Evolutionary conservation across 2,888 invertebrate genomes (phyloP).

Genomic region (Harpalus rubripes): DNA sequence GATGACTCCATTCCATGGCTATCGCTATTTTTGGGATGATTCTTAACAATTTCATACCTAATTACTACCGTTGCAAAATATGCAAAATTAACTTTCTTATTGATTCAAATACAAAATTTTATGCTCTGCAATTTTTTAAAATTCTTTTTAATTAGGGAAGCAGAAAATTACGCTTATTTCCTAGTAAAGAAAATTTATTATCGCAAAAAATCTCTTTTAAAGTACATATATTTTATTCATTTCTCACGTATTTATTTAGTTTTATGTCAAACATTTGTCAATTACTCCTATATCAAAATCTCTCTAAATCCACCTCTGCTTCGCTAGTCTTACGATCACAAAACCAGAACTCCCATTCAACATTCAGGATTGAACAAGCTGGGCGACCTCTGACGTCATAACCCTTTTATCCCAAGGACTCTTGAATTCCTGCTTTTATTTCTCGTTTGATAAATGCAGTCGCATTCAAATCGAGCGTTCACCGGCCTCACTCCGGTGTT

Average conservation of each 20-base stretch:
- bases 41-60: too few relatives aligned
- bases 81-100: too few relatives aligned
- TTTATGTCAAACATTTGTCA: background rate
- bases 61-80: too few relatives aligned
- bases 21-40: too few relatives aligned
- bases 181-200: too few relatives aligned
- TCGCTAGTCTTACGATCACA: constrained; percentile 10
- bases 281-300: background rate
- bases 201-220: too few relatives aligned
- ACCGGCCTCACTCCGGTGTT: background rate
- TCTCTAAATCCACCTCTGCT: background rate
- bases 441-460: constrained; percentile 40
- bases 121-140: too few relatives aligned
- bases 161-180: too few relatives aligned
- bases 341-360: background rate
- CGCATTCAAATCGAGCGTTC: constrained; percentile 2
- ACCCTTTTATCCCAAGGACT: constrained; percentile 47
- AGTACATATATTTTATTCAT: too few relatives aligned
- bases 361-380: constrained; percentile 27
- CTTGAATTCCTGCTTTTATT: constrained; percentile 44
- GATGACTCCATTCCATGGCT: too few relatives aligned
- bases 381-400: constrained; percentile 36
- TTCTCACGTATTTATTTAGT: background rate
- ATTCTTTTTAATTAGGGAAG: too few relatives aligned
- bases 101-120: too few relatives aligned